A percentile compares a stretch with the other conserved stretches of the same genome.
Conservation (phyloP, 2,113 vertebrate species). For the Delphinus delphis region DNA sequence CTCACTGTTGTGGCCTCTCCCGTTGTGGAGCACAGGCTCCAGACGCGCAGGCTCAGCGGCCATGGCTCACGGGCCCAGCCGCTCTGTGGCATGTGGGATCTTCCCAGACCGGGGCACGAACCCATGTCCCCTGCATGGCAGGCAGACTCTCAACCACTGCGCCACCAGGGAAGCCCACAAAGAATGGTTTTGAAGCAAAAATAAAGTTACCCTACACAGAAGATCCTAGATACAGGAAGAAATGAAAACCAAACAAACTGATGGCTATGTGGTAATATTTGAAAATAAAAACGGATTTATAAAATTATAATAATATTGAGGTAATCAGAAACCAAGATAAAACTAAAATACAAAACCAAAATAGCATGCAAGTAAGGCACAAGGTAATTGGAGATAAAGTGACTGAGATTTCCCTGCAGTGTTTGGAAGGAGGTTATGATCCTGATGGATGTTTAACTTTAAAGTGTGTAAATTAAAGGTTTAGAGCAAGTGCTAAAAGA, state of each 20-base stretch:
- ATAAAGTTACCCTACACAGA: background rate
- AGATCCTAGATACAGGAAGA: background rate
- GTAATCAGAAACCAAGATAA: background rate
- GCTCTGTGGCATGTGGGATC: too few relatives aligned
- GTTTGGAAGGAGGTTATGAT: background rate
- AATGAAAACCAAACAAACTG: constrained; percentile 13
- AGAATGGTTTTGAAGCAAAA: background rate
- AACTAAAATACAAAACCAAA: background rate
- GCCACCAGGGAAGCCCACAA: background rate
- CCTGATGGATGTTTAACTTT: background rate
- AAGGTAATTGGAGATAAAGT: background rate
- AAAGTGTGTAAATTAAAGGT: background rate
- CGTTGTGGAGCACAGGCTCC: too few relatives aligned
- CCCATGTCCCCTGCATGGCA: too few relatives aligned
- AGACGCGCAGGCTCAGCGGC: too few relatives aligned
- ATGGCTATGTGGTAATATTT: background rate
- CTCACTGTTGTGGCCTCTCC: too few relatives aligned
- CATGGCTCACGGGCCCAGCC: too few relatives aligned
- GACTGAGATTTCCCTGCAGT: background rate
- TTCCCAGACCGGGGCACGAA: too few relatives aligned
- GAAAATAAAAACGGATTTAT: background rate
- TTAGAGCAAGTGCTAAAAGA: background rate
- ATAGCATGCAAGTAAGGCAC: background rate
- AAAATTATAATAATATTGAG: background rate
- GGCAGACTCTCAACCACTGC: too few relatives aligned